Evolutionary conservation across 2,888 invertebrate species (phyloP).

Genomic region (Embidobia sp.): DNA sequence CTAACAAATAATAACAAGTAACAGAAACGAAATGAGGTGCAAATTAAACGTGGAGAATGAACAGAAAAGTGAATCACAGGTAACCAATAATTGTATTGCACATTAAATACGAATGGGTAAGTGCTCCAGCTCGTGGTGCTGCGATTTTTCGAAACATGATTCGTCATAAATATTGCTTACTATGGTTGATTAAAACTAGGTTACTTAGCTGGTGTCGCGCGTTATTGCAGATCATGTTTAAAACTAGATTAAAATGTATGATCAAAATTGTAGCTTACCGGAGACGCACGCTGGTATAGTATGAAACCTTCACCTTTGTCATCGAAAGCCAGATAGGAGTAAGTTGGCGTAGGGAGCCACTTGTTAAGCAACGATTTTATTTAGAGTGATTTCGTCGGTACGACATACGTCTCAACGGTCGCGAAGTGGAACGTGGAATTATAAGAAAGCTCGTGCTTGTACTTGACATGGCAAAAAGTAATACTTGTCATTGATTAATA

Average conservation of each 20-base stretch:
- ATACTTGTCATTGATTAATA: conserved; percentile 75
- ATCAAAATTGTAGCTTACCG: conserved; percentile 73
- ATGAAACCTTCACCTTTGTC: conserved; percentile 78
- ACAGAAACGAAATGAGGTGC: conserved; percentile 34
- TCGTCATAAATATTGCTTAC: conserved; percentile 8
- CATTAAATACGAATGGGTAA: conserved; percentile 74
- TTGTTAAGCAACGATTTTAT: conserved; percentile 73
- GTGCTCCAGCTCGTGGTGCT: no score
- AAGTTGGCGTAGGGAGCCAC: conserved; percentile 72
- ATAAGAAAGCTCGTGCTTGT: conserved; percentile 23
- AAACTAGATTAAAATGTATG: conserved; percentile 57
- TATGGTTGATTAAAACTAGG: conserved; percentile 18
- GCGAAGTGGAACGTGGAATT: conserved; percentile 13
- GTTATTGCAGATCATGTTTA: conserved; percentile 16
- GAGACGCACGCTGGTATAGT: conserved; percentile 71
- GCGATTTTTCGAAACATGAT: conserved; percentile 17
- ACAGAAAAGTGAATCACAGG: conserved; percentile 38
- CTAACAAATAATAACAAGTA: conserved; percentile 15
- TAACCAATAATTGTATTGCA: conserved; percentile 73
- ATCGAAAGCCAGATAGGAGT: conserved; percentile 73
- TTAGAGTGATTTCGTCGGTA: no score
- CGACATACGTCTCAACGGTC: conserved; percentile 1
- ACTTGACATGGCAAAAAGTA: conserved; percentile 42
- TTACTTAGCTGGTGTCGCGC: conserved; percentile 20
- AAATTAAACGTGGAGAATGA: conserved; percentile 45